These are phyloP conservation scores for Tachina lurida DNA, from an alignment of 2,888 invertebrate species.

Conservation along the genomic window DNA sequence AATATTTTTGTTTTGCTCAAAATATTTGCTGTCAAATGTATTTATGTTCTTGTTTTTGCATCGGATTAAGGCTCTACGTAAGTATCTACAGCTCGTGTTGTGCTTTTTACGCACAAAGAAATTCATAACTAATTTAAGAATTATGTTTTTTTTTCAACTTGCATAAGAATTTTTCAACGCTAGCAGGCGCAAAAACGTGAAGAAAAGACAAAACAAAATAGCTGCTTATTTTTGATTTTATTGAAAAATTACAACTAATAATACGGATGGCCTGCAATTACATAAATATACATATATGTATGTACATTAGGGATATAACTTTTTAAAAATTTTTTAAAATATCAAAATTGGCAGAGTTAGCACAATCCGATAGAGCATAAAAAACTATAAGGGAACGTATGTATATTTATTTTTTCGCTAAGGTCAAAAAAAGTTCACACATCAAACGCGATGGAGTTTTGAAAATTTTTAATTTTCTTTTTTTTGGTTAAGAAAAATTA, in stretches of 20 bases:
- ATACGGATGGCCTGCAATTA: constrained; percentile 18
- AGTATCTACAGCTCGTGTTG: background rate
- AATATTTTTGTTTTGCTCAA: constrained; percentile 68
- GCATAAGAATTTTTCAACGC: constrained; percentile 25
- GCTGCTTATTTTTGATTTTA: constrained; percentile 38
- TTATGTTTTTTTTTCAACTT: constrained; percentile 27
- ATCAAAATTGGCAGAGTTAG: no score
- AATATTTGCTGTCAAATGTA: constrained; percentile 46
- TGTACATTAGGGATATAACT: no score
- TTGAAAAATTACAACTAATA: constrained; percentile 66
- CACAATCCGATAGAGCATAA: no score
- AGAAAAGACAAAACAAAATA: background rate
- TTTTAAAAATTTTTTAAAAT: no score
- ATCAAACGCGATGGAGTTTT: no score
- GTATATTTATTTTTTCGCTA: no score
- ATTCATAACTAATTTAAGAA: constrained; percentile 36
- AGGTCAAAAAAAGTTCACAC: no score
- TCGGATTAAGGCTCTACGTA: constrained; percentile 48
- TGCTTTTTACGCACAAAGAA: background rate
- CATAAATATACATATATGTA: background rate
- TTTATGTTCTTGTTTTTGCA: constrained; percentile 15
- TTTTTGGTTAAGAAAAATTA: no score
- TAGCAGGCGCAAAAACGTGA: background rate
- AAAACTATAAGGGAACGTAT: no score
- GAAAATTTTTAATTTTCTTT: no score